Base-by-base conservation (phyloP, 2,888 invertebrate genomes). In the Stegana nigrithorax region DNA sequence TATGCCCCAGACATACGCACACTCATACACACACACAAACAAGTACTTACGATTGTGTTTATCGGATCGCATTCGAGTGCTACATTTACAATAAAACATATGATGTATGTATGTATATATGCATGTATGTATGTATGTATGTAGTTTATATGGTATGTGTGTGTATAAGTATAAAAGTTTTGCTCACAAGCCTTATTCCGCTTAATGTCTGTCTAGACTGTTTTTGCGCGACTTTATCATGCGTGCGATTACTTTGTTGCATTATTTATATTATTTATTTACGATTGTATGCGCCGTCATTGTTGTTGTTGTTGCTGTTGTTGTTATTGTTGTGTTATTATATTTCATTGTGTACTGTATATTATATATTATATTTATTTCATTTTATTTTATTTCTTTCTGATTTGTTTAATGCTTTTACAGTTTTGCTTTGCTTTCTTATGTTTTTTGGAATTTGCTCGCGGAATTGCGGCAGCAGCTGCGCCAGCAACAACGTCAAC, bases 11-110 rank as follows among this genome's bases (percentile, higher is more conserved):
- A n/a, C n/a, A n/a, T n/a, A n/a, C n/a, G n/a, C 17, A 29, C 45
- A 64, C 36, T 44, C 51, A 29, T 14, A 42, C n/a, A 58, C 10
- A 29, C 10, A 42, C 32, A 32, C 23, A 53, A 14, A 36, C 29
- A 36, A 4, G 32, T 45, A 19, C n/a, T n/a, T n/a, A n/a, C 47
- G 19, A 59, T 61, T 60, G 26, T 56, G 64, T 70, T 63, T 59
- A 67, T 70, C 73, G 55, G 66, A 76, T 61, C 77, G 79, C 74
- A 78, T 76, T 74, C 77, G n/a, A n/a, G n/a, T n/a, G 79, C 69
- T 65, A 66, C 60, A 55, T 66, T 51, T 42, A 29, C 8, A 25
- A 36, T 3, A 4, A 19, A 59, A 6, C 10, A 36, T 36, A 50
- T 39, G 44, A 50, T 59, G 45, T 66, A 63, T 68, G 68, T 65